Base-by-base conservation (phyloP, 2,888 invertebrate genomes). In the Tenthredo notha region DNA sequence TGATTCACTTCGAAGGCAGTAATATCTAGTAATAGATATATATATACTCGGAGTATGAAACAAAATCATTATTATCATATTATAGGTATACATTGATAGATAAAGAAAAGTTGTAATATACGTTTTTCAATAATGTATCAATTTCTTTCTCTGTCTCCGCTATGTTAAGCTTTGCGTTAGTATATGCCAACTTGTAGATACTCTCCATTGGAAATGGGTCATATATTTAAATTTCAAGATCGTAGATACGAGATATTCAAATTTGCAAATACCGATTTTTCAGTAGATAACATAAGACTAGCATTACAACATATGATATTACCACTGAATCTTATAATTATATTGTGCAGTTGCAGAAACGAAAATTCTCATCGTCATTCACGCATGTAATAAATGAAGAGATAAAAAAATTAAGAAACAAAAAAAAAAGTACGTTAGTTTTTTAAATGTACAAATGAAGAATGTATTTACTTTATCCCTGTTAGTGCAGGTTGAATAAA, bases 201-300 rank as follows among this genome's bases (percentile, higher is more conserved):
- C 29, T 61, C 80, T 80, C 61, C 21, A 58, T 7, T 80, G 40
- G 61, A 80, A 80, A 80, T 80, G 80, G 80, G 61, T 80, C 80
- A 54, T 54, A 61, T 80, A 80, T 80, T 80, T 40, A 12, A 61
- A 61, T 80, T 40, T 61, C 18, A 40, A 80, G 58, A 80, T 80
- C 33, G n/a, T 61, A 61, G 10, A 40, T 80, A 80, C 21, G 21
- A 80, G 80, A 61, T 80, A 80, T 80, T 80, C 80, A 61, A 80
- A 80, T 80, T 37, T 61, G 80, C 80, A 80, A 80, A 80, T 61
- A 80, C 25, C 58, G 61, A 80, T 5, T 80, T 61, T 80, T 61
- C 80, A 61, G 61, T 77, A 77, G 54, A 54, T 54, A 40, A 43
- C 25, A 43, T 74, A 67, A 67, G 33, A 67, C 67, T 33, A 67